Evolutionary conservation across 2,888 invertebrate species (phyloP).

Genomic region (Tethea ocularis): DNA sequence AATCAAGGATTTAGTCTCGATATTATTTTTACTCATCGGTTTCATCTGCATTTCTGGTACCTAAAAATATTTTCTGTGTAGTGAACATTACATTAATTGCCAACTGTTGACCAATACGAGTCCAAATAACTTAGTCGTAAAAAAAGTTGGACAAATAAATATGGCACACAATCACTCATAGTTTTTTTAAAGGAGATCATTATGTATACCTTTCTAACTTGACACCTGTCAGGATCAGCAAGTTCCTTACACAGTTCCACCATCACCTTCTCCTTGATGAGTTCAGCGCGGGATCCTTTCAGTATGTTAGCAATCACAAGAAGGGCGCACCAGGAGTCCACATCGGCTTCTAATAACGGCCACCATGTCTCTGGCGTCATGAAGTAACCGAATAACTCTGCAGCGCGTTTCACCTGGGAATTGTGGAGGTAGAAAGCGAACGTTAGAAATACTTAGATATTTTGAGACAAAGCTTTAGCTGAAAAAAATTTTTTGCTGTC

Average conservation of each 20-base stretch:
- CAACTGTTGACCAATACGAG: too few relatives aligned
- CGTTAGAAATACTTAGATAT: too few relatives aligned
- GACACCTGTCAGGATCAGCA: slow-evolving; percentile 84
- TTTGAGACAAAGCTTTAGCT: too few relatives aligned
- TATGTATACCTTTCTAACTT: slow-evolving; percentile 81
- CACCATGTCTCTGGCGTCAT: slow-evolving; percentile 87
- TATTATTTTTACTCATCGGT: too few relatives aligned
- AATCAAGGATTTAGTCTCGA: too few relatives aligned
- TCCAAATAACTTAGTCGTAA: too few relatives aligned
- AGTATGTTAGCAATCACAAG: slow-evolving; percentile 85
- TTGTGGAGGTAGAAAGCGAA: background rate
- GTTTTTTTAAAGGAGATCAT: background rate
- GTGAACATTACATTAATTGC: too few relatives aligned
- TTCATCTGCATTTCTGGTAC: too few relatives aligned
- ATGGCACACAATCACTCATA: background rate
- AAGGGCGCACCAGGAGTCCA: slow-evolving; percentile 82
- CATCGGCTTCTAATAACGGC: slow-evolving; percentile 85
- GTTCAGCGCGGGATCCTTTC: slow-evolving; percentile 79
- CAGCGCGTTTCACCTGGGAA: slow-evolving; percentile 85
- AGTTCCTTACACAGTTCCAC: slow-evolving; percentile 84
- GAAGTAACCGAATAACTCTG: slow-evolving; percentile 90
- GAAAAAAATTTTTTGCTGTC: too few relatives aligned
- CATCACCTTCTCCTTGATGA: slow-evolving; percentile 67
- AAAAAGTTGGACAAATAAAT: background rate
- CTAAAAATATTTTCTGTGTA: too few relatives aligned